phyloP scores from a whole-genome alignment of 2,888 invertebrate genomes.

The Drosophila helvetica region DNA sequence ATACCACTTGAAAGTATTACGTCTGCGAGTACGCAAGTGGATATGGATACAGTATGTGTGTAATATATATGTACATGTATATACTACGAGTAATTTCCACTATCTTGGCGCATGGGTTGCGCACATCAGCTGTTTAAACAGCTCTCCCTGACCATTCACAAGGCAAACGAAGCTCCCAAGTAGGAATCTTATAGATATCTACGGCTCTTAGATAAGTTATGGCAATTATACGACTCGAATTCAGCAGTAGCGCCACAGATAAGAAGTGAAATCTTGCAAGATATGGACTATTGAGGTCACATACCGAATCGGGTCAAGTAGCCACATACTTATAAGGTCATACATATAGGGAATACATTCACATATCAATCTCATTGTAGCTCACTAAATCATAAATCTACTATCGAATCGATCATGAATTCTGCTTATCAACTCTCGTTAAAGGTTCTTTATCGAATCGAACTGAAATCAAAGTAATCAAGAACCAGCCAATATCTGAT shows the following conservation, averaged over 20 bases:
- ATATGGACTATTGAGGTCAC: neutral
- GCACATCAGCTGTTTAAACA: conserved; percentile 8
- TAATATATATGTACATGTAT: neutral
- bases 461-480: neutral
- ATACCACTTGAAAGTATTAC: conserved; percentile 6
- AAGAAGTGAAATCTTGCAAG: neutral
- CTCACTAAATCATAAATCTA: neutral
- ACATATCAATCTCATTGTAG: neutral
- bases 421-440: neutral
- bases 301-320: neutral
- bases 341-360: neutral
- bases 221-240: no score
- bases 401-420: neutral
- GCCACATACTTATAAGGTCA: neutral
- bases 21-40: conserved; percentile 4
- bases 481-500: neutral
- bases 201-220: neutral
- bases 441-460: neutral
- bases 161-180: neutral
- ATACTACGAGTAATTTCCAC: neutral
- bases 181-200: neutral
- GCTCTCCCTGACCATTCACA: conserved; percentile 9
- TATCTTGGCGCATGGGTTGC: conserved; percentile 10
- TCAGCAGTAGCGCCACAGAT: neutral
- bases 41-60: neutral